Evolutionary conservation across 2,797 vertebrate genomes (phyloP).

Genomic region (Notamacropus eugenii): DNA sequence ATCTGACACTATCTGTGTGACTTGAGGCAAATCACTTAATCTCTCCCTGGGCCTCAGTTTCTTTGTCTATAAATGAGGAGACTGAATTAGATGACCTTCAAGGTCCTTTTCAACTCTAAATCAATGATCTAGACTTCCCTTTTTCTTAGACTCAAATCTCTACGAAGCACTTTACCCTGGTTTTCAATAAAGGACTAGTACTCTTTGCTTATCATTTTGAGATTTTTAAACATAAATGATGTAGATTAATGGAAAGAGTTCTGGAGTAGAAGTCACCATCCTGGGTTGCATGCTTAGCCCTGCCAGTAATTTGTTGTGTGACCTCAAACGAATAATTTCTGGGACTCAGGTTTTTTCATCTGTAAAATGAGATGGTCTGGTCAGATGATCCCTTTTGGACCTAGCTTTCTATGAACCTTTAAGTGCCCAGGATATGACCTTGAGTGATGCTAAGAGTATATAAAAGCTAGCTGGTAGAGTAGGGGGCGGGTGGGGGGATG

Average conservation of each 20-base stretch:
- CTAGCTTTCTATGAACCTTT: not conserved
- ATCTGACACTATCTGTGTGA: not conserved
- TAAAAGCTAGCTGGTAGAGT: not conserved
- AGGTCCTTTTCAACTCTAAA: not conserved
- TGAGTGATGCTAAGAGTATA: not conserved
- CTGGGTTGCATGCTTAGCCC: not conserved
- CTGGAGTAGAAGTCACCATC: not conserved
- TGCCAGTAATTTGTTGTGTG: not conserved
- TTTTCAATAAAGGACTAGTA: not conserved
- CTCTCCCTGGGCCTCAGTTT: not conserved
- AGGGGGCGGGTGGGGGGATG: not conserved
- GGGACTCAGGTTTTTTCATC: not conserved
- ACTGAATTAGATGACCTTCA: not conserved
- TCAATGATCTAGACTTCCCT: not conserved
- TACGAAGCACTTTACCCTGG: not conserved
- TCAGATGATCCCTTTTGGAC: not conserved
- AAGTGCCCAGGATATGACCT: not conserved
- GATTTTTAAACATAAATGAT: not conserved
- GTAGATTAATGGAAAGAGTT: not conserved
- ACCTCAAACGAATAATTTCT: not conserved
- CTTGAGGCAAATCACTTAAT: not conserved
- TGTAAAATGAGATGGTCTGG: not conserved
- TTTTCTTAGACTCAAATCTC: not conserved
- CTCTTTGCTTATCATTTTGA: not conserved
- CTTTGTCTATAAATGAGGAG: not conserved